phyloP scores from a whole-genome alignment of 2,888 invertebrate species.

The Drosophila prostipennis region DNA sequence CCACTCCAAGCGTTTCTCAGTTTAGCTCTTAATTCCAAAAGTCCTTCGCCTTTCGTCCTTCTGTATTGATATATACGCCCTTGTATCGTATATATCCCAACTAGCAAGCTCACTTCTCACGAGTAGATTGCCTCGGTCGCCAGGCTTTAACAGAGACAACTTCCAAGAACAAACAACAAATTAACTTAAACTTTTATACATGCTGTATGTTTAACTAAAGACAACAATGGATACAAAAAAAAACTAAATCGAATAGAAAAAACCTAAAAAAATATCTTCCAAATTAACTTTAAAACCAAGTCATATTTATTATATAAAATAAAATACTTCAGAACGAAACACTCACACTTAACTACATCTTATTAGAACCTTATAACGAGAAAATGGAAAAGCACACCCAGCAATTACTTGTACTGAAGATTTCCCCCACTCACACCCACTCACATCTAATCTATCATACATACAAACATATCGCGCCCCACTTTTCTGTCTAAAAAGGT shows the following conservation, averaged over 20 bases:
- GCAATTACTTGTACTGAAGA: slow-evolving; percentile 51
- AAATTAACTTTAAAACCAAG: slow-evolving; percentile 63
- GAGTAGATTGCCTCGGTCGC: slow-evolving; percentile 47
- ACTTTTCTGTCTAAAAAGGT: slow-evolving; percentile 50
- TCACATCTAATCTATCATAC: slow-evolving; percentile 14
- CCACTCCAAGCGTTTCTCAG: slow-evolving; percentile 24
- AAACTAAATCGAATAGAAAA: slow-evolving; percentile 37
- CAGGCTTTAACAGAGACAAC: slow-evolving; percentile 52
- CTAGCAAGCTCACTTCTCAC: slow-evolving; percentile 46
- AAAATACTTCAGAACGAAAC: slow-evolving; percentile 29
- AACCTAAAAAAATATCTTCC: slow-evolving; percentile 55
- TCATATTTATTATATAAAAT: slow-evolving; percentile 36
- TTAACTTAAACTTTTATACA: slow-evolving; percentile 63
- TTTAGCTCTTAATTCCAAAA: slow-evolving; percentile 11
- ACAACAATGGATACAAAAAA: slow-evolving; percentile 49
- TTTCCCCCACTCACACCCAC: slow-evolving; percentile 36
- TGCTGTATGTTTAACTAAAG: slow-evolving; percentile 65
- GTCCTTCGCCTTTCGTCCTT: slow-evolving; percentile 37
- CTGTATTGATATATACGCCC: slow-evolving; percentile 13
- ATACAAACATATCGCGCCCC: slow-evolving; percentile 68
- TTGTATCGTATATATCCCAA: slow-evolving; percentile 30
- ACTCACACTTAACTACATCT: slow-evolving; percentile 47
- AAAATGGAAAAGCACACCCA: slow-evolving; percentile 41
- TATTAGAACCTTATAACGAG: slow-evolving; percentile 46
- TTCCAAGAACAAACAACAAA: slow-evolving; percentile 49